Base-by-base conservation (phyloP, 2,113 vertebrate species). In the Thalassoma bifasciatum region DNA sequence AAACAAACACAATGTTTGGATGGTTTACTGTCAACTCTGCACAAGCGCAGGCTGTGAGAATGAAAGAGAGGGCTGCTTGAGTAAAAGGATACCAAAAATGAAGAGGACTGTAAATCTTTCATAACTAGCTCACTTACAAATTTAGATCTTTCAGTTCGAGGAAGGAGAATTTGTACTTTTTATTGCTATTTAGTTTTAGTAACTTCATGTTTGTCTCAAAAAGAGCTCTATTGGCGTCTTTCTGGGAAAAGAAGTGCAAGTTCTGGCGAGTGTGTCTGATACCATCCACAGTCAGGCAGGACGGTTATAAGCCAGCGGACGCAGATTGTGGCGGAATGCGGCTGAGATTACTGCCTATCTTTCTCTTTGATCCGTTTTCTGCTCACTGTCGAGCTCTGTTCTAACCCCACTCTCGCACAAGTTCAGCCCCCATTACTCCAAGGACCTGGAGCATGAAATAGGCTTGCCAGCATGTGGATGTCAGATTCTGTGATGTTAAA, bases 381-480 rank as follows among this genome's bases (percentile, higher is more conserved):
- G 37, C 78, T 78, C 79, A 11, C 68, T 77, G 66, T 71, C n/a
- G 13, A 46, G 69, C 84, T 72, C 65, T 36, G 60, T 42, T 77
- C 82, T 76, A 78, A 77, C 65, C 72, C 34, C 47, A 12, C 72
- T 66, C 66, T 74, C 21, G 4, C 79, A 58, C 61, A 49, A 82
- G 74, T 85, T 85, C 61, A 72, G 69, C 81, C 78, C 75, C 87
- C 83, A 86, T 90, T 87, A 82, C 91, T 77, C 78, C 38, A 53
- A 89, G 75, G 84, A 86, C 79, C 70, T 89, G 87, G 64, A 86
- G 90, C 91, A 88, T 93, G 91, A 92, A 92, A 93, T 91, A 84
- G 84, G 86, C 82, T 88, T 70, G 79, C 82, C 77, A 66, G 85
- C 81, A 86, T 84, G 72, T 61, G 86, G 77, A 87, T 83, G 85